Base-by-base conservation (phyloP, 2,888 invertebrate species). In the Erebia ligea region DNA sequence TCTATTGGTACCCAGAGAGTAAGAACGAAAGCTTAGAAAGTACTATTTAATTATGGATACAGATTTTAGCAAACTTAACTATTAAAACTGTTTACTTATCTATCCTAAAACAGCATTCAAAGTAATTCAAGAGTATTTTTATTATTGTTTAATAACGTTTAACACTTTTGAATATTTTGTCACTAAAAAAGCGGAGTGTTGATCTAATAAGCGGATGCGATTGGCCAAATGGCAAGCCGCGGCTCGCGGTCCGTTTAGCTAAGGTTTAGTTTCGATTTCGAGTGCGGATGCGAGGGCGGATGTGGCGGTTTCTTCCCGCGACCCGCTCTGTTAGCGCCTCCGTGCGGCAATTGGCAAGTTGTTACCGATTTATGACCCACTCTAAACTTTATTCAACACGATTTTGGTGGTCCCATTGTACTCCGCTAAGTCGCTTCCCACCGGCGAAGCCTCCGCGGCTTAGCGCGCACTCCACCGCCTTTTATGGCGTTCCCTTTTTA, bases 351-450 rank as follows among this genome's bases (percentile, higher is more conserved):
- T 92, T 91, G 89, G 91, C 91, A 77, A 86, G 90, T 89, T 88
- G 89, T 91, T 89, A 90, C 90, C 89, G 89, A 89, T 92, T 93
- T 84, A 86, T 78, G 84, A 84, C 86, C 90, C 90, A 90, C 92
- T 92, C 92, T 88, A 84, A 90, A 90, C 81, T 89, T 89, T 87
- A 90, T 90, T 86, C 88, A 83, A 84, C 82, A 84, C 89, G 84
- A 87, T 89, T 90, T 84, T 86, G 92, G 92, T 92, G 92, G 92
- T 93, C 92, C 92, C 86, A 91, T 93, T 92, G 92, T 92, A 80
- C 86, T 84, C 78, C 77, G 70, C 80, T 86, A 86, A 87, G 86
- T 79, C 86, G 83, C 82, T 82, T 82, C 83, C 79, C 79, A 78
- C 79, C 80, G 85, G 75, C 76, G 82, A 72, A 68, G 77, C 74